Evolutionary conservation across 2,888 invertebrate genomes (phyloP).

Genomic region (Ctena decussata): DNA sequence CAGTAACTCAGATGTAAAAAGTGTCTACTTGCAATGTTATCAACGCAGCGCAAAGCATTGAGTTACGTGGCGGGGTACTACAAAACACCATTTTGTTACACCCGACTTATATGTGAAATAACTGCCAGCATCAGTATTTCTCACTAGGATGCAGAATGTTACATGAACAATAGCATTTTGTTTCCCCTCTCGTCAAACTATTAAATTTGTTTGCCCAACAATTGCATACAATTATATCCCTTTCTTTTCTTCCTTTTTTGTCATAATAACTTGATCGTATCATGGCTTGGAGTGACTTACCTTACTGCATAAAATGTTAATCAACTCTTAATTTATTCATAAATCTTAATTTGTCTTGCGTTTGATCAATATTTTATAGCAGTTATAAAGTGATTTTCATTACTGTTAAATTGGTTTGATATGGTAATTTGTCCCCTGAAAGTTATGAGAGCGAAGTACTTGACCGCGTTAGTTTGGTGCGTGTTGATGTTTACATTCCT

Average conservation of each 20-base stretch:
- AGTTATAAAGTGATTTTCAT: background rate
- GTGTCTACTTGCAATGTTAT: no score
- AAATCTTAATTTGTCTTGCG: background rate
- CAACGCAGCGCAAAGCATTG: no score
- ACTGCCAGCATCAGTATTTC: background rate
- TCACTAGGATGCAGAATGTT: background rate
- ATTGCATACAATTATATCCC: background rate
- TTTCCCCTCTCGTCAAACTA: background rate
- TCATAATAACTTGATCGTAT: background rate
- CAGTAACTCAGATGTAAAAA: no score
- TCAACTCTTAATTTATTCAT: background rate
- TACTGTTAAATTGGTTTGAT: background rate
- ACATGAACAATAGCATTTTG: background rate
- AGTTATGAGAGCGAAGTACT: background rate
- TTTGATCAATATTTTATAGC: background rate
- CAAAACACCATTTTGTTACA: no score
- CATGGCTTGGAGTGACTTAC: background rate
- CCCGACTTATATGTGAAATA: no score
- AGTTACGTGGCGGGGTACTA: no score
- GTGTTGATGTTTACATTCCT: no score
- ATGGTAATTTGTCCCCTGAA: background rate
- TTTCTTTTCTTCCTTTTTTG: background rate
- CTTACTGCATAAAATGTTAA: background rate
- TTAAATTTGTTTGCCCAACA: background rate
- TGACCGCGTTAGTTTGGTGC: background rate